These are phyloP conservation scores for Erebia aethiops DNA, from an alignment of 2,888 invertebrate species.

Conservation along the genomic window DNA sequence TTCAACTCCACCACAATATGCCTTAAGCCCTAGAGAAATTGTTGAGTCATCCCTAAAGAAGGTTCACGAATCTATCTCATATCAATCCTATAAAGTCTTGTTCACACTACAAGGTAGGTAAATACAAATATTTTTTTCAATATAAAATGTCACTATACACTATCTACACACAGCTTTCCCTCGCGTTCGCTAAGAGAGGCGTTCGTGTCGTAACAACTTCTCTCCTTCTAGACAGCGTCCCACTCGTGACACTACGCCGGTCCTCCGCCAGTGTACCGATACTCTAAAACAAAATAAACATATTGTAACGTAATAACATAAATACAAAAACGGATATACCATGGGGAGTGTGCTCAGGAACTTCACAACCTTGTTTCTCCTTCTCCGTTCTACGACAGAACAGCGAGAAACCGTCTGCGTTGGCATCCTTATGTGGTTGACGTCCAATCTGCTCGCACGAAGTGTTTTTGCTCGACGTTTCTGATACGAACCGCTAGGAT, in stretches of 20 bases:
- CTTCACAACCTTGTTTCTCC: too few relatives aligned
- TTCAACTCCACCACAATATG: neutral
- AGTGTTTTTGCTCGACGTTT: too few relatives aligned
- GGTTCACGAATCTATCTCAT: neutral
- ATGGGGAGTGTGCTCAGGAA: too few relatives aligned
- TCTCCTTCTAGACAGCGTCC: slow-evolving; percentile 75
- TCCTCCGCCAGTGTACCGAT: slow-evolving; percentile 72
- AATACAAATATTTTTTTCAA: slow-evolving; percentile 15
- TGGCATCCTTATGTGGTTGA: too few relatives aligned
- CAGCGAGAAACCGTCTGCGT: too few relatives aligned
- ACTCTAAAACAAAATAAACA: slow-evolving; percentile 54
- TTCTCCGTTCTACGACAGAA: too few relatives aligned
- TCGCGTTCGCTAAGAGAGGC: slow-evolving; percentile 86
- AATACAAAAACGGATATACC: too few relatives aligned
- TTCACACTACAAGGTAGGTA: neutral
- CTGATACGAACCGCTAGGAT: too few relatives aligned
- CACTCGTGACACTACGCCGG: slow-evolving; percentile 72
- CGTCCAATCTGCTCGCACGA: too few relatives aligned
- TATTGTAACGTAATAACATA: neutral
- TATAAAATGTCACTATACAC: slow-evolving; percentile 25
- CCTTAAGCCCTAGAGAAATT: neutral
- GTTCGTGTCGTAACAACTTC: slow-evolving; percentile 88
- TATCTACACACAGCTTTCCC: slow-evolving; percentile 85
- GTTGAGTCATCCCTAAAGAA: neutral
- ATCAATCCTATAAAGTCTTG: neutral